Conservation (phyloP, 2,888 invertebrate species). For the Salpingus planirostris region DNA sequence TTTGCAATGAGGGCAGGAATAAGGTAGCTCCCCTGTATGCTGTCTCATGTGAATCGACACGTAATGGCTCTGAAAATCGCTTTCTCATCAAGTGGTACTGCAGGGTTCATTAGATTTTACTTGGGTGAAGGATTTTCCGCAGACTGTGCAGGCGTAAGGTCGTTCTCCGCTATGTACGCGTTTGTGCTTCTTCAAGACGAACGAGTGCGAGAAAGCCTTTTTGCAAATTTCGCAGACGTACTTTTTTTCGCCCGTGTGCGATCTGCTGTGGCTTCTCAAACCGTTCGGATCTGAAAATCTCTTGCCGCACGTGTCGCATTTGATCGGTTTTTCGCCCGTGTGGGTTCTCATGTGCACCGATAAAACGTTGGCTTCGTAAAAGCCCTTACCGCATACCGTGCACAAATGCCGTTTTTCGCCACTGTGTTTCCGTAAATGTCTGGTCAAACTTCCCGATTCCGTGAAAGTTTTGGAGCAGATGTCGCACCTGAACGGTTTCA, state of each 20-base stretch:
- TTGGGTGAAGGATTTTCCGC: conserved; percentile 32
- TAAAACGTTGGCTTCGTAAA: conserved; percentile 34
- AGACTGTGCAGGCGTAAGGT: conserved; percentile 30
- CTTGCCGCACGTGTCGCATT: conserved; percentile 28
- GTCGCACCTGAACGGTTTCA: conserved; percentile 30
- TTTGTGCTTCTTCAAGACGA: conserved; percentile 31
- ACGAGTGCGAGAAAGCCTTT: conserved; percentile 32
- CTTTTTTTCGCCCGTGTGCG: conserved; percentile 32
- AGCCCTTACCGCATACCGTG: conserved; percentile 32
- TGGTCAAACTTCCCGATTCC: conserved; percentile 32
- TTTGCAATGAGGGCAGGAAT: conserved; percentile 25
- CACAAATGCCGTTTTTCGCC: conserved; percentile 35
- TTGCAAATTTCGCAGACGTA: conserved; percentile 28
- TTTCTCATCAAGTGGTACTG: background rate
- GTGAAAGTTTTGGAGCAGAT: conserved; percentile 29
- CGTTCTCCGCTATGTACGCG: conserved; percentile 31
- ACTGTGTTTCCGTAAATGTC: conserved; percentile 32
- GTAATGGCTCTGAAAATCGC: conserved; percentile 28
- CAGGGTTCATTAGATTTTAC: conserved; percentile 12
- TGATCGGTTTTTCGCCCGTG: conserved; percentile 34
- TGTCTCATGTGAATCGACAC: conserved; percentile 33
- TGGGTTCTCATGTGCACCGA: conserved; percentile 32
- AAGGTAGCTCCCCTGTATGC: conserved; percentile 34
- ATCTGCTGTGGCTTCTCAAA: conserved; percentile 29
- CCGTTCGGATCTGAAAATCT: conserved; percentile 33